phyloP scores from a whole-genome alignment of 2,888 invertebrate species.

The Nasonovia ribisnigri region DNA sequence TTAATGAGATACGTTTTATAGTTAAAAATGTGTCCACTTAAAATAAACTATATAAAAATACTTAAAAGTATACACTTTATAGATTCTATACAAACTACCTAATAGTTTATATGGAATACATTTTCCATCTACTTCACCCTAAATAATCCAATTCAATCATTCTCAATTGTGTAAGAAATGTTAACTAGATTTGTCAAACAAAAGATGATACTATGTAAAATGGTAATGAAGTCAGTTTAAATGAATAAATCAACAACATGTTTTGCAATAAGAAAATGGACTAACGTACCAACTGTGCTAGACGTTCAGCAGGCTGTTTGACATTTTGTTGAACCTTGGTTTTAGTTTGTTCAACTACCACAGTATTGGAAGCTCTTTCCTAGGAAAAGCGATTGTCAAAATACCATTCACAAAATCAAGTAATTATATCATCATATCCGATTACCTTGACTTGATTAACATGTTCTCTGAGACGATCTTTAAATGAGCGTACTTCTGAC shows the following conservation, averaged over 20 bases:
- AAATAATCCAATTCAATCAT: neutral
- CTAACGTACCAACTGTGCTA: slow-evolving; percentile 47
- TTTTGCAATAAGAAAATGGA: neutral
- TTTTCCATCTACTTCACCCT: neutral
- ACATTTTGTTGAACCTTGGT: slow-evolving; percentile 64
- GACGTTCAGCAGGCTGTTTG: slow-evolving; percentile 61
- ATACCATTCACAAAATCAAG: neutral
- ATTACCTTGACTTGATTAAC: slow-evolving; percentile 70
- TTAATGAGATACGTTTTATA: neutral
- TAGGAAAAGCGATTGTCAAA: slow-evolving; percentile 30
- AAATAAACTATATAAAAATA: neutral
- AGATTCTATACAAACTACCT: neutral
- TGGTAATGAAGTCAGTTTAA: neutral
- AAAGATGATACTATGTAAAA: neutral
- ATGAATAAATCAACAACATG: neutral
- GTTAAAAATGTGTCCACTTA: neutral
- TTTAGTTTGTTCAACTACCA: slow-evolving; percentile 68
- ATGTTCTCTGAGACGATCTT: slow-evolving; percentile 71
- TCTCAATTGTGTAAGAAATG: neutral
- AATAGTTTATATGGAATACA: neutral
- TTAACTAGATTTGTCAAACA: neutral
- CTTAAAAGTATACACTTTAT: neutral
- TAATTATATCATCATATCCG: neutral
- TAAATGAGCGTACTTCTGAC: slow-evolving; percentile 70
- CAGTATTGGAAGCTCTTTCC: slow-evolving; percentile 70